Evolutionary conservation across 2,888 invertebrate genomes (phyloP).

Genomic region (Marronus borbonicus): DNA sequence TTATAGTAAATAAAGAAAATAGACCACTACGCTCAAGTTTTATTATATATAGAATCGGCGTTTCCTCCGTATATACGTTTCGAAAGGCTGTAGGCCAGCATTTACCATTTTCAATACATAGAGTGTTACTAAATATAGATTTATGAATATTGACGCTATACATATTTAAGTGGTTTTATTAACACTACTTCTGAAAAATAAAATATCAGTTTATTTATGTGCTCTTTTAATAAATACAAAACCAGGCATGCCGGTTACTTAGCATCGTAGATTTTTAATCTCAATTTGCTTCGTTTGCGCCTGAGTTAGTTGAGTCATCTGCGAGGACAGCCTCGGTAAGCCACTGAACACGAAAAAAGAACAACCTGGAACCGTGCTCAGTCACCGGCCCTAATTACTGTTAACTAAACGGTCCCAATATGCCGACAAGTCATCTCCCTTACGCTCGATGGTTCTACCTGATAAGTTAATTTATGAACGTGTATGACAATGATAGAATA

Average conservation of each 20-base stretch:
- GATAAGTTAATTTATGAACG: slow-evolving; percentile 47
- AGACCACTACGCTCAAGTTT: no score
- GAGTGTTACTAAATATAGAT: no score
- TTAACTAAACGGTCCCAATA: slow-evolving; percentile 58
- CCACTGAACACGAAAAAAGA: slow-evolving; percentile 17
- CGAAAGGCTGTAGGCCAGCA: no score
- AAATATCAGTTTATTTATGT: neutral
- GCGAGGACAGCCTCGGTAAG: neutral
- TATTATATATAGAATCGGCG: no score
- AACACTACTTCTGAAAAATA: neutral
- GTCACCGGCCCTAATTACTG: slow-evolving; percentile 57
- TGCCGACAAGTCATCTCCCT: slow-evolving; percentile 56
- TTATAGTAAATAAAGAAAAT: no score
- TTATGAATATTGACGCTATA: no score
- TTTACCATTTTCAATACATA: no score
- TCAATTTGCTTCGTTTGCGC: slow-evolving; percentile 14
- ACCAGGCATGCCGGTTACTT: neutral
- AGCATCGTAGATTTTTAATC: neutral
- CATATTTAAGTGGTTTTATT: no score
- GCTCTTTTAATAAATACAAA: slow-evolving; percentile 1
- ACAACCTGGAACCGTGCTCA: slow-evolving; percentile 51
- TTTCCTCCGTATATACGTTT: no score
- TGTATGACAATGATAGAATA: slow-evolving; percentile 46
- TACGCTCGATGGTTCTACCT: slow-evolving; percentile 37
- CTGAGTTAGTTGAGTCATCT: slow-evolving; percentile 16